Evolutionary conservation across 1,140 invertebrate genomes (phyloP).

Genomic region (Drosophila sturtevanti): DNA sequence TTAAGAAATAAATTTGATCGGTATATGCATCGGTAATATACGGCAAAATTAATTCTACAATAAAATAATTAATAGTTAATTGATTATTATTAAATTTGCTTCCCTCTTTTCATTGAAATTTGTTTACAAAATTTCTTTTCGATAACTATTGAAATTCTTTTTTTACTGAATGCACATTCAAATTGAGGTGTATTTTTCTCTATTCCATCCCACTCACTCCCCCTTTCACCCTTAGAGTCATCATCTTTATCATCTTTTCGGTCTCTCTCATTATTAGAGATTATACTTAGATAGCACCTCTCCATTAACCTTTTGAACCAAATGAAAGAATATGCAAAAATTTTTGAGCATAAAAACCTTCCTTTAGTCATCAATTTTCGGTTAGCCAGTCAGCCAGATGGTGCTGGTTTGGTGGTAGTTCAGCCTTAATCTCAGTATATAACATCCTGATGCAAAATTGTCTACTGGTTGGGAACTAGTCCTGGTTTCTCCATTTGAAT

Average conservation of each 20-base stretch:
- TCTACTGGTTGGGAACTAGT: conserved; percentile 14
- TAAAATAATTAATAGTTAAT: no score
- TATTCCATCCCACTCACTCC: no score
- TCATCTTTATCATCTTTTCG: conserved; percentile 3
- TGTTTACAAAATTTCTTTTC: no score
- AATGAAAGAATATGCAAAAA: conserved; percentile 53
- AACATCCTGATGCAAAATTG: conserved; percentile 44
- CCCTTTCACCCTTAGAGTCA: neutral
- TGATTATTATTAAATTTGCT: no score
- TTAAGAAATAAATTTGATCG: no score
- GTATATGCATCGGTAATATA: no score
- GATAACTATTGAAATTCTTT: no score
- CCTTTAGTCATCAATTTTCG: conserved; percentile 64
- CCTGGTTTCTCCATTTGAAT: conserved; percentile 55
- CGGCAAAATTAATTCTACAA: no score
- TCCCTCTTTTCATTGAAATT: no score
- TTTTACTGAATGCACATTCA: no score
- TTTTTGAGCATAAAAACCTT: conserved; percentile 51
- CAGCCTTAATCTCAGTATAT: conserved; percentile 57
- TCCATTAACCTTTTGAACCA: conserved; percentile 48
- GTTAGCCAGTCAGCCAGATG: conserved; percentile 27
- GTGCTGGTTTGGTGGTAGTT: neutral
- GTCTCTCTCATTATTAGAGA: conserved; percentile 14
- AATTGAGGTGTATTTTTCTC: no score
- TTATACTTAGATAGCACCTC: conserved; percentile 15